Evolutionary conservation across 2,113 vertebrate species (phyloP).

Genomic region (Cyprinus carpio): DNA sequence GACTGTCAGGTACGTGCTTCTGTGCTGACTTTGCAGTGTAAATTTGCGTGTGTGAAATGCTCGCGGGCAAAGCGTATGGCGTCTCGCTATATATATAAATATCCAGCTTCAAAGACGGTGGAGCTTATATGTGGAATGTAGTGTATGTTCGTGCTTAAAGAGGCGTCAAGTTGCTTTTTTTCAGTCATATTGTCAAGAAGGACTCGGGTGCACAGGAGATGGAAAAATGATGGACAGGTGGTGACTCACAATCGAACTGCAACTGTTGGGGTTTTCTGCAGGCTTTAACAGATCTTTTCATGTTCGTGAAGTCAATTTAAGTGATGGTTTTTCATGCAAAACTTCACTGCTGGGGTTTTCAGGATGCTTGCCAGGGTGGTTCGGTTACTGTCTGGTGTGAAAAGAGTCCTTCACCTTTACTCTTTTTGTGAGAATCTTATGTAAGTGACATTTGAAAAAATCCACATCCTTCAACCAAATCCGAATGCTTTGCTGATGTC

Average conservation of each 20-base stretch:
- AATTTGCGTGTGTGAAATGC: slow-evolving; percentile 18
- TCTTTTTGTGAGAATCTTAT: neutral
- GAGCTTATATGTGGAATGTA: slow-evolving; percentile 66
- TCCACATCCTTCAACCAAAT: neutral
- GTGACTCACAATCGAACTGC: slow-evolving; percentile 37
- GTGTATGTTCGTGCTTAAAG: slow-evolving; percentile 55
- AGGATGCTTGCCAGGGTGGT: neutral
- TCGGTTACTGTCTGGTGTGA: neutral
- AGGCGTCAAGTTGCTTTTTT: slow-evolving; percentile 51
- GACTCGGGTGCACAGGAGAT: neutral
- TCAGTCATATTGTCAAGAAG: neutral
- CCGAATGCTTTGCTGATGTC: neutral
- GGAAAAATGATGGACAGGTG: neutral
- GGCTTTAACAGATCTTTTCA: neutral
- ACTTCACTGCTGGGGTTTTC: no score
- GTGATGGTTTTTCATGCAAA: neutral
- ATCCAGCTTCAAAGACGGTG: slow-evolving; percentile 64
- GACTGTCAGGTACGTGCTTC: no score
- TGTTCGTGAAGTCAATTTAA: neutral
- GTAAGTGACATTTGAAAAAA: neutral
- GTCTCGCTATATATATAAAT: slow-evolving; percentile 59
- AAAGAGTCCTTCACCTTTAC: neutral
- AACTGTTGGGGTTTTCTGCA: slow-evolving; percentile 43
- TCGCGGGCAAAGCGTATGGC: neutral
- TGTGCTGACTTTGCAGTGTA: no score